Evolutionary conservation across 2,113 vertebrate genomes (phyloP), one percentile per base, ranked within the genome.

Genomic region (Merops nubicus): DNA sequence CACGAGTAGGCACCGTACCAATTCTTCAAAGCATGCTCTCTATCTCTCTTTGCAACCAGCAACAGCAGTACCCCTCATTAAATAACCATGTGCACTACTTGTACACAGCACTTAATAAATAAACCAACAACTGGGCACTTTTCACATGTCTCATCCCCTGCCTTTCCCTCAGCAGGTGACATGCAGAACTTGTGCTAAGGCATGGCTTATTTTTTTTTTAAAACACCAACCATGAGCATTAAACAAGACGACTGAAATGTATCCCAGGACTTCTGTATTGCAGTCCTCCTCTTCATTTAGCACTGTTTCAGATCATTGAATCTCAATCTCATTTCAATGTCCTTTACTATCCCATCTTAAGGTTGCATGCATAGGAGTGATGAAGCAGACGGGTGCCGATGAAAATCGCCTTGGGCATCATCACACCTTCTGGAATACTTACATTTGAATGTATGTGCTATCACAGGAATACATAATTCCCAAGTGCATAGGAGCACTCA

Each of bases 371-470:
- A 93, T 3, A 74, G 83, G 79, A 94, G 83, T n/a, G 57, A 84
- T 62, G 83, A 91, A 93, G 93, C 93, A 97, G 96, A 97, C 48
- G 60, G 69, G 73, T 86, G 83, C 89, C 29, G 4, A 94, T 42
- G 64, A 96, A 96, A 93, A 94, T 70, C 0, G 85, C 93, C 93
- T 90, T 64, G 88, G 88, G 96, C 96, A 96, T 86, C 95, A 94
- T 95, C 93, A 90, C 76, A 51, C 95, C 96, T 96, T 95, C 96
- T 95, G 96, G 96, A 94, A 92, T 88, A 86, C 85, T 96, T 93
- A 94, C 70, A 93, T 93, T 68, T 86, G 93, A 94, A 94, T 87
- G 90, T 90, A 93, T 83, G 88, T 2, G 31, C 76, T 95, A 93
- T 81, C 95, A 96, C 93, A 96, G 69, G 94, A 96, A 96, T 95